These are phyloP conservation scores for Echinarachnius parma DNA, from an alignment of 53 echinoderm and acorn worm species.

Conservation along the genomic window DNA sequence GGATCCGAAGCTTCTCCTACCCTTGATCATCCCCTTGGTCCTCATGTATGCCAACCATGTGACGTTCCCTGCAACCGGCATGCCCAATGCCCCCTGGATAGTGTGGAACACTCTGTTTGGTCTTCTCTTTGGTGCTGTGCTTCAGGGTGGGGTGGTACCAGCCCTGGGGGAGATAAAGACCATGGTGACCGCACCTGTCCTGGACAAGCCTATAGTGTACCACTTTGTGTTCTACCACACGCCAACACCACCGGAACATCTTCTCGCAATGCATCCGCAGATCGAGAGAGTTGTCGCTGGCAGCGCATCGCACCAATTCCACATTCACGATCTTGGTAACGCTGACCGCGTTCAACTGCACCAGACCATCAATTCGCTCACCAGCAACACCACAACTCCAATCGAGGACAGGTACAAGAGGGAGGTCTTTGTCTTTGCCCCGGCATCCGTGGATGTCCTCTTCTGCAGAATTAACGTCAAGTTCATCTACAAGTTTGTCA, in stretches of 20 bases:
- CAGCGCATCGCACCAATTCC: conserved; percentile 41
- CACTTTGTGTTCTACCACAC: conserved; percentile 92
- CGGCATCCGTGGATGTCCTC: conserved; percentile 69
- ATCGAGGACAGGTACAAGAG: conserved; percentile 26
- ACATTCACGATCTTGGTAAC: conserved; percentile 73
- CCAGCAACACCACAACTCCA: conserved; percentile 36
- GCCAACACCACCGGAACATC: conserved; percentile 88
- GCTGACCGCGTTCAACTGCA: conserved; percentile 62
- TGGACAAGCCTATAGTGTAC: conserved; percentile 51
- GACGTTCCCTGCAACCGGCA: conserved; percentile 25
- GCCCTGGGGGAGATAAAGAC: conserved; percentile 60
- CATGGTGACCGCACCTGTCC: conserved; percentile 41
- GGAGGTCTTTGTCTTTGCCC: conserved; percentile 71
- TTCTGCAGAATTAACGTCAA: conserved; percentile 83
- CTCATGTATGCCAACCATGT: conserved; percentile 77
- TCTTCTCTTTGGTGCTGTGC: conserved; percentile 73
- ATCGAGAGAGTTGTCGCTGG: neutral
- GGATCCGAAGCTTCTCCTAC: conserved; percentile 77
- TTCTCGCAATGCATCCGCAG: conserved; percentile 41
- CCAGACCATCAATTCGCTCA: conserved; percentile 50
- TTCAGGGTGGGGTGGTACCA: conserved; percentile 82
- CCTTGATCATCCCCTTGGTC: conserved; percentile 72
- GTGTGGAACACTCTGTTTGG: conserved; percentile 81
- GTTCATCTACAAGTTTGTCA: conserved; percentile 66
- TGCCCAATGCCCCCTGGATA: conserved; percentile 86